A percentile compares a stretch with the other conserved stretches of the same genome.
phyloP scores from a whole-genome alignment of 2,797 vertebrate genomes.

The Gallinago solitaria region DNA sequence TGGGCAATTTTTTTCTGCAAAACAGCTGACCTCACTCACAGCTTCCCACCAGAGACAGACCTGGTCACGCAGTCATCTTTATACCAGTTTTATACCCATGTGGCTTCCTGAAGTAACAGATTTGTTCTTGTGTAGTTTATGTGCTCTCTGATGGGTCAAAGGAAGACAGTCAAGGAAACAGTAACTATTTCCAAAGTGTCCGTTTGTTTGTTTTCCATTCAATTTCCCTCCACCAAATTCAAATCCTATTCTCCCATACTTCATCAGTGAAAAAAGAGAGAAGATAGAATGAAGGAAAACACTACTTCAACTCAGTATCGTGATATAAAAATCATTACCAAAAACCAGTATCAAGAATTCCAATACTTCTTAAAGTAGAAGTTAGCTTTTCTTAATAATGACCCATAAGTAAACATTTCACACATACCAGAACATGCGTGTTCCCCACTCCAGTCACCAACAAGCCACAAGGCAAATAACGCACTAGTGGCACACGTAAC shows the following conservation, averaged over 20 bases:
- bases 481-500: neutral
- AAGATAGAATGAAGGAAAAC: neutral
- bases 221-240: neutral
- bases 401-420: neutral
- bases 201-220: neutral
- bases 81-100: neutral
- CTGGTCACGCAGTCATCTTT: fast-evolving
- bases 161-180: neutral
- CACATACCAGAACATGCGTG: fast-evolving
- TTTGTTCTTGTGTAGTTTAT: neutral
- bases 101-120: neutral
- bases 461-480: fast-evolving
- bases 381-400: neutral
- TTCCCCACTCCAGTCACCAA: neutral
- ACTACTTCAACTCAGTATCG: neutral
- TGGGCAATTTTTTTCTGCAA: neutral
- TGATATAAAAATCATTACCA: neutral
- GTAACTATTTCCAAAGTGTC: neutral
- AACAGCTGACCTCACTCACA: fast-evolving
- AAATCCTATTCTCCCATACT: neutral
- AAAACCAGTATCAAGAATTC: neutral
- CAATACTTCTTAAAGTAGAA: neutral
- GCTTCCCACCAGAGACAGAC: neutral
- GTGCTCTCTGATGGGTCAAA: neutral
- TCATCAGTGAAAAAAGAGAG: neutral